Evolutionary conservation across 2,113 vertebrate genomes (phyloP), one percentile per base, ranked within the genome.

Genomic region (Rhinolophus sinicus): DNA sequence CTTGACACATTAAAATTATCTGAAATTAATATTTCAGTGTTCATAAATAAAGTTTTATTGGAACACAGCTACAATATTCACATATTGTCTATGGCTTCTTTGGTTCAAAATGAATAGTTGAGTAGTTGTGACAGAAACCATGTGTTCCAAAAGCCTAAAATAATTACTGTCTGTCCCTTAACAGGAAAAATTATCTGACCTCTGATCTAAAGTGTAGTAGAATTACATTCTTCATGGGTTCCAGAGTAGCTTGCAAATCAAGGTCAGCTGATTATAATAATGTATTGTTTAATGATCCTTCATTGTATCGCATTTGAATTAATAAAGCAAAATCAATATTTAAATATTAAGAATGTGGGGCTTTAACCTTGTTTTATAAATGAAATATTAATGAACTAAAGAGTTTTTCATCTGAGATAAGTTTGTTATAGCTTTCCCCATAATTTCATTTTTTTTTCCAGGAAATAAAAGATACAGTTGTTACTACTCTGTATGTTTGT

Each of bases 1-100:
- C 72, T 92, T 65, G 60, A 90, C 69, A 89, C 18, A 88, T 77
- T 80, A 87, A 81, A 88, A 72, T 94, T 67, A 64, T 28, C 38
- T 60, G 47, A 93, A 85, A 70, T 88, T 94, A 50, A 47, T 81
- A 85, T 90, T 96, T 81, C 33, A 81, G 35, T 88, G 77, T 90
- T 54, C 26, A 33, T 65, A 93, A 77, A 69, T 87, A 93, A 87
- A 92, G 78, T 93, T 93, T 94, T 95, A 92, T 75, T 94, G 87
- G 56, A 92, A 77, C 52, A 81, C 13, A 77, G 60, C 86, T 90
- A 30, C 19, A 75, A 10, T 35, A 60, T 73, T 95, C 47, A 89
- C 73, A 52, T 62, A 52, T 47, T 40, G 3, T 80, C 56, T 90
- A 0, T 83, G 40, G 62, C 75, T 44, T 30, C 64, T 90, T 58